A percentile compares a stretch with the other conserved stretches of the same genome.
These are phyloP conservation scores for Notodromas monacha DNA, from an alignment of 2,888 invertebrate genomes.

Conservation along the genomic window DNA sequence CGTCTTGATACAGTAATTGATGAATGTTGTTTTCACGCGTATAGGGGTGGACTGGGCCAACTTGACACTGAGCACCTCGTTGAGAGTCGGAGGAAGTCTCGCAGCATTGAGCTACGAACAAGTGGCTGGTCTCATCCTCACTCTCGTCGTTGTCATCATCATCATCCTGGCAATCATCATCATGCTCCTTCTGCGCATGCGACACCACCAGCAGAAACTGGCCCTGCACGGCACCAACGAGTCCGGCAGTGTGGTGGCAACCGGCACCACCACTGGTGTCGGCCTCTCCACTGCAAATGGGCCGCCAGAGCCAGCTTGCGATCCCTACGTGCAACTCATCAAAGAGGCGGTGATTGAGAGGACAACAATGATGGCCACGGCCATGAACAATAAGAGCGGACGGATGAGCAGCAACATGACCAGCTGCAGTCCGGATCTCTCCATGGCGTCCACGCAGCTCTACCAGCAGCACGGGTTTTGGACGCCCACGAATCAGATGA, in stretches of 20 bases:
- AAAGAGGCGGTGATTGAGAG: background rate
- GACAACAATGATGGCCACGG: background rate
- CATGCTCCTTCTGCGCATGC: background rate
- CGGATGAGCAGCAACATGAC: background rate
- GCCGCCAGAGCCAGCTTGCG: too few species aligned
- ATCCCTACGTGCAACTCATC: too few species aligned
- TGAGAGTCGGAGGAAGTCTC: background rate
- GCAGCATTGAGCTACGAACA: constrained; percentile 9
- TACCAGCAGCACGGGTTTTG: background rate
- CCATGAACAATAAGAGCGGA: background rate
- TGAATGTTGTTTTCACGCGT: too few species aligned
- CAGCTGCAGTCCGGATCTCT: background rate
- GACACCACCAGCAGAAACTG: too few species aligned
- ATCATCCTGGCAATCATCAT: constrained; percentile 10
- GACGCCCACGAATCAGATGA: too few species aligned
- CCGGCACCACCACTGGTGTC: too few species aligned
- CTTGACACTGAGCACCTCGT: background rate
- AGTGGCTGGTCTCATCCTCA: constrained; percentile 10
- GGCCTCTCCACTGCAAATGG: too few species aligned
- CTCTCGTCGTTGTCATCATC: constrained; percentile 10
- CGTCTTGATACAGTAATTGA: too few species aligned
- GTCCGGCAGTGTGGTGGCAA: too few species aligned
- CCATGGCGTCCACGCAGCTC: background rate
- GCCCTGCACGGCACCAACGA: too few species aligned
- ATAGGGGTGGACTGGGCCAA: too few species aligned